Conservation (phyloP, 1,140 invertebrate genomes). For the Lucilia sericata region DNA sequence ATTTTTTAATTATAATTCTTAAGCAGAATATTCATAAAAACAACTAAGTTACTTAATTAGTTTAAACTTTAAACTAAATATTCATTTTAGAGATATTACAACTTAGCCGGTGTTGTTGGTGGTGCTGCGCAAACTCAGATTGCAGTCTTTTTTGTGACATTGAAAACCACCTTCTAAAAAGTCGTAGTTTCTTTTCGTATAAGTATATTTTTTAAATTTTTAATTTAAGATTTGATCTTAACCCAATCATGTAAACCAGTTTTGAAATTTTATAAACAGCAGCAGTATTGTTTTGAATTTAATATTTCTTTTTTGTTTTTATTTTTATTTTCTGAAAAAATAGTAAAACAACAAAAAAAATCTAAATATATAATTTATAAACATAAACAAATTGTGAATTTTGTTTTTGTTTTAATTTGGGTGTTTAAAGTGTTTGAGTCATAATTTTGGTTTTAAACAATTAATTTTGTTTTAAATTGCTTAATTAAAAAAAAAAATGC, state of each 20-base stretch:
- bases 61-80: background rate
- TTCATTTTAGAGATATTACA: background rate
- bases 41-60: background rate
- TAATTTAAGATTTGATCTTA: constrained; percentile 17
- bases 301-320: constrained; percentile 5
- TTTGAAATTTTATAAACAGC: background rate
- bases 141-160: constrained; percentile 12
- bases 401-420: too few relatives aligned
- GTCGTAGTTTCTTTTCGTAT: constrained; percentile 8
- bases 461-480: too few relatives aligned
- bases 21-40: background rate
- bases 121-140: background rate
- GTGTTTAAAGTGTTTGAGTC: too few relatives aligned
- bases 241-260: constrained; percentile 23
- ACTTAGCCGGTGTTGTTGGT: background rate
- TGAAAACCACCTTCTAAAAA: constrained; percentile 26
- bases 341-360: background rate
- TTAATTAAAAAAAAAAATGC: too few relatives aligned
- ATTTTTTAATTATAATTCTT: constrained; percentile 6
- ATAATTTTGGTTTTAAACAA: too few relatives aligned
- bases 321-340: background rate
- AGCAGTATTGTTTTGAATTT: background rate
- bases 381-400: too few relatives aligned
- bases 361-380: too few relatives aligned
- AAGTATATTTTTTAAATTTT: background rate